A percentile compares a stretch with the other conserved stretches of the same genome.
Conservation (phyloP, 2,797 vertebrate species). For the Molossus alvarezi region DNA sequence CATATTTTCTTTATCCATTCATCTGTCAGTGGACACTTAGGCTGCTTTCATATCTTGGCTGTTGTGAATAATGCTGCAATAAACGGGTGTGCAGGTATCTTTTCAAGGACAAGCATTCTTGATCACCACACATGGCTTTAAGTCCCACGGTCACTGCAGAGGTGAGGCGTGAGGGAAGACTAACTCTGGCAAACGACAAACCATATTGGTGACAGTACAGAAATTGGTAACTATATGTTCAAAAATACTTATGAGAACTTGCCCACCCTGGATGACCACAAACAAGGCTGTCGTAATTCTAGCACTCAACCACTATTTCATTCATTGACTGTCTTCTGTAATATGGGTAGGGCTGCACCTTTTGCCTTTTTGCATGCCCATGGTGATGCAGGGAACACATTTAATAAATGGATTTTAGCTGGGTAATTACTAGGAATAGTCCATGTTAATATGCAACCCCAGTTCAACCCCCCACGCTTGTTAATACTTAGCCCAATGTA, state of each 20-base stretch:
- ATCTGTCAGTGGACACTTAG: neutral
- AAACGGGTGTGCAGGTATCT: neutral
- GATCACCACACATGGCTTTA: neutral
- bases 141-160: neutral
- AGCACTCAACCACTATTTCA: neutral
- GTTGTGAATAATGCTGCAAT: neutral
- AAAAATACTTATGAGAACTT: neutral
- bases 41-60: neutral
- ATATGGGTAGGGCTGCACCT: neutral
- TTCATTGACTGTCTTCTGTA: neutral
- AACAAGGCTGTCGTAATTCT: neutral
- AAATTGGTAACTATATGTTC: neutral
- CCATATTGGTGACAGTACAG: neutral
- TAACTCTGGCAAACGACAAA: neutral
- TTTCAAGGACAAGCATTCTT: neutral
- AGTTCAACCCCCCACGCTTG: neutral
- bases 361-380: neutral
- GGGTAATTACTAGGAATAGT: neutral
- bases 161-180: neutral
- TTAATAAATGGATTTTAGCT: neutral
- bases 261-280: neutral
- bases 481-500: neutral
- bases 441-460: neutral
- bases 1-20: neutral
- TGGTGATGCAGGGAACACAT: neutral